These are phyloP conservation scores for Luehdorfia chinensis DNA, from an alignment of 1,140 invertebrate genomes.

Conservation along the genomic window DNA sequence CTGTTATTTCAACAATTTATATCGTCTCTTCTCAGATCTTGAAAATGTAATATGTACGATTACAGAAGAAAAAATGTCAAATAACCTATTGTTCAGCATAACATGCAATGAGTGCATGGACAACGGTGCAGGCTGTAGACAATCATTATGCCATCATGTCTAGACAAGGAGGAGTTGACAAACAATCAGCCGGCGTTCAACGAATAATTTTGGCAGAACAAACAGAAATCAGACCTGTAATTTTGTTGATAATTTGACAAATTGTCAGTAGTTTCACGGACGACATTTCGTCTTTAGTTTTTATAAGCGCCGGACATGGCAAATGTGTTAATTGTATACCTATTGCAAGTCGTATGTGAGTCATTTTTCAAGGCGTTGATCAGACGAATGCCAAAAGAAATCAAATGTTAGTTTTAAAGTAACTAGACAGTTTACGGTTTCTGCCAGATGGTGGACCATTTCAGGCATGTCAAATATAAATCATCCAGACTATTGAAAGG, in stretches of 20 bases:
- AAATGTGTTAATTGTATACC: conserved; percentile 15
- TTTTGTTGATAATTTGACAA: conserved; percentile 32
- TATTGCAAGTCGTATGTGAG: conserved; percentile 3
- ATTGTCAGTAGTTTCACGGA: conserved; percentile 22
- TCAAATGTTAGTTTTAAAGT: conserved; percentile 6
- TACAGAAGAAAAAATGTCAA: too few species aligned
- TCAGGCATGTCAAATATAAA: too few species aligned
- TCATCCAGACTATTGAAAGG: too few species aligned
- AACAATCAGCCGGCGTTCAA: conserved; percentile 12
- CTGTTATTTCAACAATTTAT: too few species aligned
- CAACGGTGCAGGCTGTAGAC: conserved; percentile 32
- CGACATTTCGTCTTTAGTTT: conserved; percentile 21
- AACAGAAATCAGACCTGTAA: conserved; percentile 6
- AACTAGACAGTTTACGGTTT: too few species aligned
- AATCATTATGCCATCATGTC: conserved; percentile 51
- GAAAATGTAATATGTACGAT: too few species aligned
- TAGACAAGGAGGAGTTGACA: conserved; percentile 34
- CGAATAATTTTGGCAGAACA: conserved; percentile 15
- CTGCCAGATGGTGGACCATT: too few species aligned
- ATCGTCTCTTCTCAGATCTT: too few species aligned
- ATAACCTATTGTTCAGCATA: too few species aligned
- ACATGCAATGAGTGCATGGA: conserved; percentile 15
- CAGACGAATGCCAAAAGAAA: neutral
- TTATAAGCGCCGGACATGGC: conserved; percentile 7
- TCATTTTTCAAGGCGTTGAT: conserved; percentile 8